A percentile compares a stretch with the other conserved stretches of the same genome.
These are phyloP conservation scores for Cotesia chilonis DNA, from an alignment of 1,140 invertebrate genomes.

Conservation along the genomic window DNA sequence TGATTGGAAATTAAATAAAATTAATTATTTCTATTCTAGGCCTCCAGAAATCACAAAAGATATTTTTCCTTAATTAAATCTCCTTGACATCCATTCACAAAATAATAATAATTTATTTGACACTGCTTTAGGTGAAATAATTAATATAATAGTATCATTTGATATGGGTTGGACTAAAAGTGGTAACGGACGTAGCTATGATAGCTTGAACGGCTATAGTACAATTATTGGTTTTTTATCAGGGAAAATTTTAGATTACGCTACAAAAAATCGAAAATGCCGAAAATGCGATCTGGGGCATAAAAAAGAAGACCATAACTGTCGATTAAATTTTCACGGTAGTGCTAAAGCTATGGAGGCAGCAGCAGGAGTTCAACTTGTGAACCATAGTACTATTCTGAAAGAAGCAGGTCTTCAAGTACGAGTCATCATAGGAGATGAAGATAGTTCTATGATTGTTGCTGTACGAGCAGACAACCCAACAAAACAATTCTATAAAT, in stretches of 20 bases:
- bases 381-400: constrained; percentile 26
- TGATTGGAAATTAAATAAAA: not conserved
- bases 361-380: constrained; percentile 27
- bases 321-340: constrained; percentile 35
- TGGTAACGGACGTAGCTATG: too few species aligned
- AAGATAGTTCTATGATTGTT: constrained; percentile 30
- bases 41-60: too few species aligned
- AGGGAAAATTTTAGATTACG: not conserved
- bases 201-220: too few species aligned
- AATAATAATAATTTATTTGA: not conserved
- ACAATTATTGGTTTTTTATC: too few species aligned
- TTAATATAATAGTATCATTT: too few species aligned
- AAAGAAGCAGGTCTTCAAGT: constrained; percentile 29
- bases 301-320: constrained; percentile 33
- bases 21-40: not conserved
- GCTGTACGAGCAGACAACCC: constrained; percentile 21
- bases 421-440: constrained; percentile 33
- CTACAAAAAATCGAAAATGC: constrained; percentile 3
- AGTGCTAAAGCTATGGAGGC: constrained; percentile 38
- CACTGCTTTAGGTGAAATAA: too few species aligned
- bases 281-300: constrained; percentile 22
- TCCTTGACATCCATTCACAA: too few species aligned
- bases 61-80: too few species aligned
- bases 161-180: too few species aligned
- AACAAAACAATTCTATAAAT: constrained; percentile 25